phyloP scores from a whole-genome alignment of 2,797 vertebrate genomes.

The Mormyrus hasselquistii region DNA sequence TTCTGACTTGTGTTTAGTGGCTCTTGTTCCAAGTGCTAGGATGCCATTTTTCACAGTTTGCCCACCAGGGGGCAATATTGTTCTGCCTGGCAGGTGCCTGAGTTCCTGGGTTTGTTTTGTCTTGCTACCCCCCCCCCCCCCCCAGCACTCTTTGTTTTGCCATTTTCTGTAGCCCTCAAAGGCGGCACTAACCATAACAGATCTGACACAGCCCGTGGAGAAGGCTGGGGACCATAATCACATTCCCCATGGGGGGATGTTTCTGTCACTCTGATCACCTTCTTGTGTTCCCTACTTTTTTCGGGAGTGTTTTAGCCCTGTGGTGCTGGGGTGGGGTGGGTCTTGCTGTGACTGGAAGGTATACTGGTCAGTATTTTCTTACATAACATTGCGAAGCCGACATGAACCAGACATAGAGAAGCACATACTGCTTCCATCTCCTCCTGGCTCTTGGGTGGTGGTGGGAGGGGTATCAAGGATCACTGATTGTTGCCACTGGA shows the following conservation, averaged over 20 bases:
- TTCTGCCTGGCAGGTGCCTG: conserved; percentile 38
- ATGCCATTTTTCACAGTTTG: background rate
- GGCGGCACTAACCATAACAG: conserved; percentile 14
- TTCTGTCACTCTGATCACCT: conserved; percentile 26
- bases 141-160: conserved; percentile 23
- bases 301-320: background rate
- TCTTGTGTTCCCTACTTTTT: conserved; percentile 15
- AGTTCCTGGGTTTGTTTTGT: background rate
- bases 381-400: background rate
- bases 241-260: conserved; percentile 15
- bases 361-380: background rate
- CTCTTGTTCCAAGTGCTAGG: background rate
- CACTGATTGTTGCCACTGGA: background rate
- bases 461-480: background rate
- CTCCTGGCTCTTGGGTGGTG: background rate
- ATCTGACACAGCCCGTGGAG: conserved; percentile 19
- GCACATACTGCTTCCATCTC: background rate
- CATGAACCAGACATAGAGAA: background rate
- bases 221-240: conserved; percentile 21
- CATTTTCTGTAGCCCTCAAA: conserved; percentile 28
- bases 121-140: conserved; percentile 15
- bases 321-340: background rate
- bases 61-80: conserved; percentile 68
- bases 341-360: background rate
- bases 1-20: background rate